A percentile compares a stretch with the other conserved stretches of the same genome.
phyloP scores from a whole-genome alignment of 2,113 vertebrate species.

The Centropristis striata region DNA sequence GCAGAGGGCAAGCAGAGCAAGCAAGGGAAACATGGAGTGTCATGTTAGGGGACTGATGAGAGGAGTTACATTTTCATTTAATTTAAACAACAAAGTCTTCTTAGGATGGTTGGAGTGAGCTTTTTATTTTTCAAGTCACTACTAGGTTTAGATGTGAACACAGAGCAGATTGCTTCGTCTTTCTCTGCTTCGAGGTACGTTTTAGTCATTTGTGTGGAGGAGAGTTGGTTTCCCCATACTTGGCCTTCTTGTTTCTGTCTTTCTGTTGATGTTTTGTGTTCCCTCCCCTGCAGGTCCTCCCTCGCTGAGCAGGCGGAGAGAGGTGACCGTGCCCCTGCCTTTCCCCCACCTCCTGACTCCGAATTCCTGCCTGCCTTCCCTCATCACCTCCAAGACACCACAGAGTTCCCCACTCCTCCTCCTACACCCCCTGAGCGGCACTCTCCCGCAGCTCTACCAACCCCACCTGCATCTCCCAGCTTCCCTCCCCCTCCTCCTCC shows the following conservation, averaged over 20 bases:
- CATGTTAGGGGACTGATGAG: conserved; percentile 2
- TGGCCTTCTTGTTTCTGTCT: conserved; percentile 23
- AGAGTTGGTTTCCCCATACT: not conserved
- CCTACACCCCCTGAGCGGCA: conserved; percentile 73
- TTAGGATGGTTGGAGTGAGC: conserved; percentile 57
- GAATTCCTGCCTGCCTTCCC: conserved; percentile 56
- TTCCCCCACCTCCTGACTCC: conserved; percentile 57
- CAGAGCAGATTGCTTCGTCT: conserved; percentile 13
- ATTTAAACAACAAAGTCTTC: not conserved
- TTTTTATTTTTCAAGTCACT: conserved; percentile 54
- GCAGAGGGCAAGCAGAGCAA: conserved; percentile 20
- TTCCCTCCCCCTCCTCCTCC: conserved; percentile 33
- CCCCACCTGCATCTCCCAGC: conserved; percentile 59
- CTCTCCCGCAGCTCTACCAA: conserved; percentile 41
- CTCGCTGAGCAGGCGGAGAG: conserved; percentile 69
- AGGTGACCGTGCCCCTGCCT: conserved; percentile 54
- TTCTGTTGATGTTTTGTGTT: conserved; percentile 66
- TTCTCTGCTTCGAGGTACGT: conserved; percentile 52
- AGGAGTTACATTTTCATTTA: conserved; percentile 1
- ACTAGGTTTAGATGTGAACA: conserved; percentile 32
- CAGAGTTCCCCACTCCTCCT: conserved; percentile 74
- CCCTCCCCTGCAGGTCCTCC: conserved; percentile 73
- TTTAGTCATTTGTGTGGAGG: conserved; percentile 9
- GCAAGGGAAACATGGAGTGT: conserved; percentile 36
- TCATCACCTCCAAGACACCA: conserved; percentile 64